phyloP scores from a whole-genome alignment of 1,140 invertebrate species.

The Chrysopa pallens region DNA sequence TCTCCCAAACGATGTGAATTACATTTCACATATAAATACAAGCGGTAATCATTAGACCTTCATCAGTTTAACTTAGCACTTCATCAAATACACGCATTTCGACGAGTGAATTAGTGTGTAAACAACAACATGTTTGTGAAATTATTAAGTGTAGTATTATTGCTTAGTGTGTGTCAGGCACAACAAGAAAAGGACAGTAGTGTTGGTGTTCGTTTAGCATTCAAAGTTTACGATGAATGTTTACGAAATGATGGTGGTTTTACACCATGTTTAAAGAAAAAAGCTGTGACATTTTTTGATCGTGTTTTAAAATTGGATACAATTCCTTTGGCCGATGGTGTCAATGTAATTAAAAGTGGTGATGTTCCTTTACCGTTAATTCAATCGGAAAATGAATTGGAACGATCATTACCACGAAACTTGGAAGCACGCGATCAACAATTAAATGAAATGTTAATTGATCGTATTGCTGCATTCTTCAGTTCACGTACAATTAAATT shows the following conservation, averaged over 20 bases:
- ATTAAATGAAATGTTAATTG: slow-evolving; percentile 47
- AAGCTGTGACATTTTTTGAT: slow-evolving; percentile 57
- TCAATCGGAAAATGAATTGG: slow-evolving; percentile 39
- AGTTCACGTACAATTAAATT: slow-evolving; percentile 57
- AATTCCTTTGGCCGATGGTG: slow-evolving; percentile 40
- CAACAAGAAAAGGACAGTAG: slow-evolving; percentile 19
- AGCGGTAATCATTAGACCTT: not conserved
- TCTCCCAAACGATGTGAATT: no score
- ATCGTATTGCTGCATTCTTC: slow-evolving; percentile 47
- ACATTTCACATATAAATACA: not conserved
- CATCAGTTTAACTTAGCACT: not conserved
- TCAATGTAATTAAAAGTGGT: slow-evolving; percentile 40
- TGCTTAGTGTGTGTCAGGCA: slow-evolving; percentile 10
- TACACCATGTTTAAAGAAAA: slow-evolving; percentile 58
- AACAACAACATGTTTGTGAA: slow-evolving; percentile 13
- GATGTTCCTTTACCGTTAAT: slow-evolving; percentile 13
- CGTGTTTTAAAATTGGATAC: slow-evolving; percentile 45
- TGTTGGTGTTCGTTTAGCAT: slow-evolving; percentile 29
- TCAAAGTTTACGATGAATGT: slow-evolving; percentile 44
- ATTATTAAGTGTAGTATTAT: slow-evolving; percentile 14
- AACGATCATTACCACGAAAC: slow-evolving; percentile 39
- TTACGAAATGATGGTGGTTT: slow-evolving; percentile 36
- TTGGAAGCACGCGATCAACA: slow-evolving; percentile 40
- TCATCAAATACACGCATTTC: not conserved
- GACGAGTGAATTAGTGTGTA: slow-evolving; percentile 4